phyloP scores from a whole-genome alignment of 2,888 invertebrate species.

The Lasioglossum figueresi region DNA sequence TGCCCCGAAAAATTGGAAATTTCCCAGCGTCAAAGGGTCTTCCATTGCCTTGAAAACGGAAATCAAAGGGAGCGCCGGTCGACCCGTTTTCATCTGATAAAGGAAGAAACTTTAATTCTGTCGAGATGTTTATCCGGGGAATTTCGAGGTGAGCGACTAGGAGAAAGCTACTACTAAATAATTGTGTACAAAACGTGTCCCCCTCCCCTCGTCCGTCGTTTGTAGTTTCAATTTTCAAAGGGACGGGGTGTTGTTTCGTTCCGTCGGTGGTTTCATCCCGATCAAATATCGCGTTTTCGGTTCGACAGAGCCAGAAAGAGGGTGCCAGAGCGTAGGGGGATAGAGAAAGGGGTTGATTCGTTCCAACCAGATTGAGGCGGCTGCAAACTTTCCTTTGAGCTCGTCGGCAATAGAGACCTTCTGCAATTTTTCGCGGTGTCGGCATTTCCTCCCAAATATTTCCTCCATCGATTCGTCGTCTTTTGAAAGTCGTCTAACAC shows the following conservation, averaged over 20 bases:
- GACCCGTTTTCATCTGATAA: not conserved
- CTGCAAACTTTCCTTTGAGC: conserved; percentile 39
- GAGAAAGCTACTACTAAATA: conserved; percentile 11
- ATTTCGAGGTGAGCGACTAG: not conserved
- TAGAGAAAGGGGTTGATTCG: conserved; percentile 16
- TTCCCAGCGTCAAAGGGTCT: conserved; percentile 3
- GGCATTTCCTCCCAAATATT: conserved; percentile 39
- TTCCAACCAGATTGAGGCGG: conserved; percentile 24
- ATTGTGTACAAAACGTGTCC: not conserved
- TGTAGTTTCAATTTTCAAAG: conserved; percentile 31
- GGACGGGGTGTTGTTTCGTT: not conserved
- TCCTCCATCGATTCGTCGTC: conserved; percentile 33
- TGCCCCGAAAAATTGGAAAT: conserved; percentile 4
- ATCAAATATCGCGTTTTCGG: conserved; percentile 30
- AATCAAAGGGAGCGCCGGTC: not conserved
- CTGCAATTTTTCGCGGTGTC: conserved; percentile 26
- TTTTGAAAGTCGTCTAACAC: conserved; percentile 36
- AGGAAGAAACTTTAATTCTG: conserved; percentile 1
- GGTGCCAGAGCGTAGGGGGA: not conserved
- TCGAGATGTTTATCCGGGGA: not conserved
- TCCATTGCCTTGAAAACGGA: not conserved
- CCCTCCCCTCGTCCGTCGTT: not conserved
- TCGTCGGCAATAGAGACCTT: conserved; percentile 32
- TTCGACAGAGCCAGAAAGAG: not conserved
- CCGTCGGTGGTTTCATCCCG: not conserved